Evolutionary conservation across 2,888 invertebrate genomes (phyloP).

Genomic region (Keiferia lycopersicella): DNA sequence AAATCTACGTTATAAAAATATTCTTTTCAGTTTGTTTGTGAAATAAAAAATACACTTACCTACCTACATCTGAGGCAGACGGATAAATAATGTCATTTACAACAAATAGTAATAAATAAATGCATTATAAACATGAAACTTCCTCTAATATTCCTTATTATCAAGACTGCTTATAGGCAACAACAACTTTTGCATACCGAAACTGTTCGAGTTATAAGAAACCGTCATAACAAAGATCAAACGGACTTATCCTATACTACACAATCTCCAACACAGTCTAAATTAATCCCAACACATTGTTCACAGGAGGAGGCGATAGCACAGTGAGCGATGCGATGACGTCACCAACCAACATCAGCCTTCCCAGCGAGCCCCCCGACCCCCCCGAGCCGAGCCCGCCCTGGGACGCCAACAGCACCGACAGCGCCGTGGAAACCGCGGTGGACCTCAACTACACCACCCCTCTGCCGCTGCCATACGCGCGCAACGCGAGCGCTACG

Average conservation of each 20-base stretch:
- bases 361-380: conserved; percentile 37
- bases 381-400: conserved; percentile 32
- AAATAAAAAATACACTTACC: neutral
- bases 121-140: no score
- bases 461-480: neutral
- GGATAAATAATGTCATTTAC: no score
- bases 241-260: neutral
- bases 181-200: no score
- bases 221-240: no score
- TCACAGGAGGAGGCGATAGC: conserved; percentile 75
- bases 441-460: conserved; percentile 8
- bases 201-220: no score
- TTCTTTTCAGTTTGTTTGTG: neutral
- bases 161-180: no score
- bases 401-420: conserved; percentile 26
- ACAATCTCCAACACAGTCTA: neutral
- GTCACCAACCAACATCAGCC: conserved; percentile 41
- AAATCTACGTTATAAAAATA: neutral
- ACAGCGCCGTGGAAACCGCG: neutral
- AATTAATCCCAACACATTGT: conserved; percentile 30
- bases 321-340: conserved; percentile 57
- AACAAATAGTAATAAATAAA: no score
- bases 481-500: neutral
- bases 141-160: no score
- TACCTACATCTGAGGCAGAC: no score